phyloP scores from a whole-genome alignment of 2,797 vertebrate species.

The Melopsittacus undulatus region DNA sequence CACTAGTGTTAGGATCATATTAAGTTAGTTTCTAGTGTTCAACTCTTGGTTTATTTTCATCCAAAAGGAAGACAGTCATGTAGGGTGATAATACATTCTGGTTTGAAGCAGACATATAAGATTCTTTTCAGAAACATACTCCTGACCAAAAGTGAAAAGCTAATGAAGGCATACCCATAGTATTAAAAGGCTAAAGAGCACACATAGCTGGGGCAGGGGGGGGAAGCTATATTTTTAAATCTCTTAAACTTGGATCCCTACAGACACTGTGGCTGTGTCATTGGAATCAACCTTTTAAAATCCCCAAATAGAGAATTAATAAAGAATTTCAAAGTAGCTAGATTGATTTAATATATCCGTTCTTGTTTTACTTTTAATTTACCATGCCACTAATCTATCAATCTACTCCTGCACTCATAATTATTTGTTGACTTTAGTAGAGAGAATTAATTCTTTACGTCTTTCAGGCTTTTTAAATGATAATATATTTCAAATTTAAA shows the following conservation, averaged over 20 bases:
- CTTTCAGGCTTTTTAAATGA: constrained; percentile 65
- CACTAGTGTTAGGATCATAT: background rate
- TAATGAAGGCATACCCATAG: background rate
- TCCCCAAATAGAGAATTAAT: constrained; percentile 36
- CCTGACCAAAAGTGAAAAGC: background rate
- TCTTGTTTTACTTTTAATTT: constrained; percentile 65
- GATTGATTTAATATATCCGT: constrained; percentile 52
- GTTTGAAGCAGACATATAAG: background rate
- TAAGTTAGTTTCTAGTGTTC: background rate
- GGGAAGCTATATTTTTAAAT: background rate
- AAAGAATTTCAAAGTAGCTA: constrained; percentile 48
- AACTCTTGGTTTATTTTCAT: background rate
- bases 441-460: constrained; percentile 67
- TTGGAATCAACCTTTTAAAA: constrained; percentile 13
- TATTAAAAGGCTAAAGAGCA: background rate
- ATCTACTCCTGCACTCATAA: constrained; percentile 63
- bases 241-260: background rate
- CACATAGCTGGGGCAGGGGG: background rate
- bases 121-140: background rate
- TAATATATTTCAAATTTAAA: constrained; percentile 72
- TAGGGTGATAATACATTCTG: background rate
- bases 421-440: constrained; percentile 67
- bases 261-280: background rate
- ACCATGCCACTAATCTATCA: constrained; percentile 63
- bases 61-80: background rate